Evolutionary conservation across 2,797 vertebrate genomes (phyloP), one percentile per base, ranked within the genome.

Genomic region (Avahi laniger): DNA sequence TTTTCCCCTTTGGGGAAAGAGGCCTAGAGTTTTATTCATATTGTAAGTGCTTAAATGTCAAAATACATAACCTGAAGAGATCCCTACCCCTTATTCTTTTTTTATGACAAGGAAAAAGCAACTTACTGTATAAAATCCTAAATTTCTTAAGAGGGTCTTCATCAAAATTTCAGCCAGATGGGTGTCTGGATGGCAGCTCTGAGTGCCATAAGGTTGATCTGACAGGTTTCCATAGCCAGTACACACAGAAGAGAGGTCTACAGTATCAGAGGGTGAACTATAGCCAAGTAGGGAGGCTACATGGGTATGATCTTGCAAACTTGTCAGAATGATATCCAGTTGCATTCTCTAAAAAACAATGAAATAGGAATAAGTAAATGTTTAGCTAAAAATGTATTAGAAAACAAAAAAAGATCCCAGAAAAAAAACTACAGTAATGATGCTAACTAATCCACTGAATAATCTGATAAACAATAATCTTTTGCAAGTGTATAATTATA

Each of bases 261-360:
- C 97, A 90, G 98, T 97, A 93, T 99, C 99, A 10, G 99, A 98
- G 0, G 99, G 99, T 4, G 99, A 98, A 94, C 99, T 99, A 78
- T 99, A 99, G 82, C 99, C 99, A 92, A 99, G 98, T 79, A 99
- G 96, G 33, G 99, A 99, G 46, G 99, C 99, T 33, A 99, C 99
- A 0, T 99, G 99, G 28, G 99, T 99, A 94, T 99, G 99, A 98
- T 99, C 99, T 87, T 99, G 99, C 89, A 99, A 96, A 96, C 99
- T 99, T 54, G 99, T 99, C 97, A 99, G 97, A 97, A 99, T 99
- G 89, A 99, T 99, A 98, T 99, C 99, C 98, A 99, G 4, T 91
- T 99, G 99, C 99, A 99, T 99, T 98, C 99, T 99, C 99, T 99
- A 98, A 96, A 97, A 48, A 82, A 97, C 8, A 89, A 97, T n/a